phyloP scores from a whole-genome alignment of 2,113 vertebrate species.

The Aramus guarauna region DNA sequence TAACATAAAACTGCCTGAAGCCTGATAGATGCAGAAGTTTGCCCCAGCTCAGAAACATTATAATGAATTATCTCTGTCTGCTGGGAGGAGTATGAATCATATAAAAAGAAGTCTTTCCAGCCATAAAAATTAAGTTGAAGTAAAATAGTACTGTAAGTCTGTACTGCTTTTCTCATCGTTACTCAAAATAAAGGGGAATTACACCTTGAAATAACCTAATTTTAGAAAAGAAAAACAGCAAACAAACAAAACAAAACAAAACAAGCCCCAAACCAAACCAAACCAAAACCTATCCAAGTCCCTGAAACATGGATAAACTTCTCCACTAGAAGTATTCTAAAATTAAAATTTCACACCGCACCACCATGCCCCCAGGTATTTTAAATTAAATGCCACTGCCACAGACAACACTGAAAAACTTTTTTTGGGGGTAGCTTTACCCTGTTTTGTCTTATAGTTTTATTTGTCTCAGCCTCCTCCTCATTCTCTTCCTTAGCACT shows the following conservation, averaged over 20 bases:
- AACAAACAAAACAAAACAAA: no score
- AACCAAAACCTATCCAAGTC: background rate
- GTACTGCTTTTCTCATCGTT: background rate
- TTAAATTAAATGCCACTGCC: background rate
- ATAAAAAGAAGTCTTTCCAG: background rate
- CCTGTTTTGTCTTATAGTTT: background rate
- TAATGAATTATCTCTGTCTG: background rate
- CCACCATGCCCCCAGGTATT: background rate
- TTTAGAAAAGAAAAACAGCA: background rate
- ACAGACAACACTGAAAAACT: background rate
- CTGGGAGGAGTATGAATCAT: background rate
- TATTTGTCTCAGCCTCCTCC: background rate
- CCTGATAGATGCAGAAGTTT: background rate
- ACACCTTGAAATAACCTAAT: background rate
- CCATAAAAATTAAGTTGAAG: background rate
- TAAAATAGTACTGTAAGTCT: background rate
- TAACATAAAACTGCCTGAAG: background rate
- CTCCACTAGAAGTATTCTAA: background rate
- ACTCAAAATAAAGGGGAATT: background rate
- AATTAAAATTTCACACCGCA: background rate
- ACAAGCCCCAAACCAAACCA: no score
- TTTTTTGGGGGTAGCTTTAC: background rate
- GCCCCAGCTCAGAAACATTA: background rate
- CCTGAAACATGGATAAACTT: background rate
- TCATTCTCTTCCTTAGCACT: background rate